phyloP scores from a whole-genome alignment of 2,113 vertebrate genomes.

The Zeus faber region DNA sequence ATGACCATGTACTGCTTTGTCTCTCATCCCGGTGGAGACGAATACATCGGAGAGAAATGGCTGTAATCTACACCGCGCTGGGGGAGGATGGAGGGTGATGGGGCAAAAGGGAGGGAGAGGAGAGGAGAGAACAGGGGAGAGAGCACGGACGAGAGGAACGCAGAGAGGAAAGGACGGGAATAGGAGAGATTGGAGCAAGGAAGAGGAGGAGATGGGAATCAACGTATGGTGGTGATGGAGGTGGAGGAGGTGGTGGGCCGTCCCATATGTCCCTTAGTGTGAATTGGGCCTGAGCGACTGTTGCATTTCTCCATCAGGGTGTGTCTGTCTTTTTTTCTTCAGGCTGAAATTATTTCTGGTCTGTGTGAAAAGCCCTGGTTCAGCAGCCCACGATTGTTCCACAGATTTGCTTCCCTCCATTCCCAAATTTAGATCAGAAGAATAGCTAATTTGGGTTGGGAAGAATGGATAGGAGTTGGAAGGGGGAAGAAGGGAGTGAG shows the following conservation, averaged over 20 bases:
- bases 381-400: constrained; percentile 17
- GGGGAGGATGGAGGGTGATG: not conserved
- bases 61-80: not conserved
- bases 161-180: not conserved
- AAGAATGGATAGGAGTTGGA: too few relatives aligned
- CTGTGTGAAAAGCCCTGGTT: constrained; percentile 8
- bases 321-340: constrained; percentile 23
- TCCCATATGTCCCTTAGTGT: not conserved
- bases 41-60: not conserved
- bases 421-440: constrained; percentile 24
- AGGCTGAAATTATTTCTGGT: constrained; percentile 18
- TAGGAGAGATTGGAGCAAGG: not conserved
- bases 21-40: too few relatives aligned
- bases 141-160: not conserved
- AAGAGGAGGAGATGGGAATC: not conserved
- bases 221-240: not conserved
- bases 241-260: too few relatives aligned
- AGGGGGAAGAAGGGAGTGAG: too few relatives aligned
- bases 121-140: not conserved
- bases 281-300: constrained; percentile 7
- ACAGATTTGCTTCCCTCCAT: not conserved
- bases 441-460: too few relatives aligned
- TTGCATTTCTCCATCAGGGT: constrained; percentile 18
- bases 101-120: not conserved
- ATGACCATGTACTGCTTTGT: too few relatives aligned